A percentile compares a stretch with the other conserved stretches of the same genome.
Conservation (phyloP, 37 sponge, comb jelly and placozoan genomes). For the Eunapius fragilis region DNA sequence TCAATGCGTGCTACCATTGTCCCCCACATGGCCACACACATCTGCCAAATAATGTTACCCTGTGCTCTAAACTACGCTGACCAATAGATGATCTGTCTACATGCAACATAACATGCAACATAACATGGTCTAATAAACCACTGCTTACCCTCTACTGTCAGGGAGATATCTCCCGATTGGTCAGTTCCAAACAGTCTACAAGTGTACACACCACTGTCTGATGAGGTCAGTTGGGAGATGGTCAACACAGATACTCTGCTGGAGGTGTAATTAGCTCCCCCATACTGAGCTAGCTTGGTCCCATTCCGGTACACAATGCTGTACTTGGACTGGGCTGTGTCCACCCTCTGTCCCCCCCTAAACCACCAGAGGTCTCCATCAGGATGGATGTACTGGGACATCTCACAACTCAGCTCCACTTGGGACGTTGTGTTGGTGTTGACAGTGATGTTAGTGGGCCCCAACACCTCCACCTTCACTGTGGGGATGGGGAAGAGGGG, state of each 20-base stretch:
- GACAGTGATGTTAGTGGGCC: neutral
- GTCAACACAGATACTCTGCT: conserved; percentile 17
- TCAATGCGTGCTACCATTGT: neutral
- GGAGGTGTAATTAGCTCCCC: neutral
- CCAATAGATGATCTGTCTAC: no score
- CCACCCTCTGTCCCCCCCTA: conserved; percentile 1
- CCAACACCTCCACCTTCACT: neutral
- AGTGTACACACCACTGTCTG: conserved; percentile 50
- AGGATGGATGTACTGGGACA: conserved; percentile 44
- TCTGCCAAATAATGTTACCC: neutral
- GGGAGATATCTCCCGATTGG: conserved; percentile 16
- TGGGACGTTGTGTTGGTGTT: neutral
- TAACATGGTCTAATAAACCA: neutral
- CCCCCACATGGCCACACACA: no score
- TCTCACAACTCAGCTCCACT: conserved; percentile 37
- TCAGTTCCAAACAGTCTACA: conserved; percentile 28
- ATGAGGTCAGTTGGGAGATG: conserved; percentile 19
- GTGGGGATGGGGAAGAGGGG: no score
- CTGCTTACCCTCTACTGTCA: conserved; percentile 4
- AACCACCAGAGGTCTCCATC: conserved; percentile 33
- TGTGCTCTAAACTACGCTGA: no score
- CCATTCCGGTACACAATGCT: conserved; percentile 7
- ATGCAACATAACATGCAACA: no score
- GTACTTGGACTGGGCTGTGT: neutral
- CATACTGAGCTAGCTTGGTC: conserved; percentile 3